A percentile compares a stretch with the other conserved stretches of the same genome.
These are phyloP conservation scores for Ctenodactylus gundi DNA, from an alignment of 2,113 vertebrate genomes.

Conservation along the genomic window DNA sequence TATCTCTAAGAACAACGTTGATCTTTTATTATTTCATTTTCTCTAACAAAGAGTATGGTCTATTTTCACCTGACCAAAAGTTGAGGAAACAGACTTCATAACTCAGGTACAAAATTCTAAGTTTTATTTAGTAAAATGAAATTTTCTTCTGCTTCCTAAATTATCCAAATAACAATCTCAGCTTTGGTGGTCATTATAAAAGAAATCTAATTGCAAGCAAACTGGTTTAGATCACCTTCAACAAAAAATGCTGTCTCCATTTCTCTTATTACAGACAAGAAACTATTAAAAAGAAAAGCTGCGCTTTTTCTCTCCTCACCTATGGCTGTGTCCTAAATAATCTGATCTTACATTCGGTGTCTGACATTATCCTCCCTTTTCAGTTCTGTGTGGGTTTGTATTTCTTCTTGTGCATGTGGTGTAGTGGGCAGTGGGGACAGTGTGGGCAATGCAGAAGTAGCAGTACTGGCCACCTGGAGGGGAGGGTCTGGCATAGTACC, in stretches of 20 bases:
- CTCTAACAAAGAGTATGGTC: neutral
- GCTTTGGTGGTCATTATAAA: neutral
- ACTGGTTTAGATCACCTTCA: neutral
- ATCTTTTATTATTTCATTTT: conserved; percentile 18
- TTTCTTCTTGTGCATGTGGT: neutral
- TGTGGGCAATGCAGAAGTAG: neutral
- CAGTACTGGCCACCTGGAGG: neutral
- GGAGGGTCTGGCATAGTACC: neutral
- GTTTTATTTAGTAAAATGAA: conserved; percentile 6
- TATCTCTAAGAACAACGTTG: neutral
- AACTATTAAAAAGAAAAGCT: neutral
- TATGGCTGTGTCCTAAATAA: neutral
- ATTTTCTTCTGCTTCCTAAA: neutral
- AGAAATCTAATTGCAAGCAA: neutral
- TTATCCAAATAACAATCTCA: neutral
- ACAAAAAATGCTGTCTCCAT: neutral
- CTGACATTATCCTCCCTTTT: neutral
- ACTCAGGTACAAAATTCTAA: neutral
- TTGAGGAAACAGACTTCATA: neutral
- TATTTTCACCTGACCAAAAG: neutral
- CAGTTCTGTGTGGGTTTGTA: neutral
- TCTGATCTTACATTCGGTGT: neutral
- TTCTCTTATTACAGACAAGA: neutral
- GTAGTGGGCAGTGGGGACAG: neutral
- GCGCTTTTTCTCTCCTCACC: neutral